phyloP scores from a whole-genome alignment of 1,140 invertebrate species.

The Eciton burchellii region DNA sequence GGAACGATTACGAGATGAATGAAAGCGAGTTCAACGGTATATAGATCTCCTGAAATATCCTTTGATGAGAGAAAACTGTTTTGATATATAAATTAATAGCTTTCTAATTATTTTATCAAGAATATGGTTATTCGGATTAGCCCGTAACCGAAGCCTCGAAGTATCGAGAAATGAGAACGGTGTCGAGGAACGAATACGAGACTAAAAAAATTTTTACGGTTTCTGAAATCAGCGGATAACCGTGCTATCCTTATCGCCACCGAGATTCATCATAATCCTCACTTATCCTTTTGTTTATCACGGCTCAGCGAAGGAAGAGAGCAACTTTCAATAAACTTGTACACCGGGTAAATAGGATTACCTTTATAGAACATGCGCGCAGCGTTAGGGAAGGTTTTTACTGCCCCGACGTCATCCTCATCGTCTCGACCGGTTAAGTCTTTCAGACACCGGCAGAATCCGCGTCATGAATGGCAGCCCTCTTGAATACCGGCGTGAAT shows the following conservation, averaged over 20 bases:
- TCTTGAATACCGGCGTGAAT: slow-evolving; percentile 52
- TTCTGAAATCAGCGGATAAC: slow-evolving; percentile 28
- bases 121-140: not conserved
- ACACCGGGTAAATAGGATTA: slow-evolving; percentile 53
- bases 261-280: slow-evolving; percentile 41
- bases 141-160: too few relatives aligned
- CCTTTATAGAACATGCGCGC: slow-evolving; percentile 53
- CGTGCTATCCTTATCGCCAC: slow-evolving; percentile 13
- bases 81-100: not conserved
- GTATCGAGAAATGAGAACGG: not conserved
- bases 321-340: slow-evolving; percentile 59
- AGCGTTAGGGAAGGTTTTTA: slow-evolving; percentile 48
- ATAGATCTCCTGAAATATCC: not conserved
- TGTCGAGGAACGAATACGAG: not conserved
- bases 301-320: slow-evolving; percentile 17
- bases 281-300: slow-evolving; percentile 25
- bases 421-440: slow-evolving; percentile 57
- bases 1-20: not conserved
- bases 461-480: slow-evolving; percentile 59
- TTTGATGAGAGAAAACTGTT: too few relatives aligned
- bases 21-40: slow-evolving; percentile 1
- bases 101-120: not conserved
- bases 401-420: slow-evolving; percentile 62
- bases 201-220: not conserved
- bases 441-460: slow-evolving; percentile 48